Percentiles rank a stretch among this genome's conserved stretches.
phyloP scores from a whole-genome alignment of 2,113 vertebrate genomes.

The Anoplopoma fimbria region DNA sequence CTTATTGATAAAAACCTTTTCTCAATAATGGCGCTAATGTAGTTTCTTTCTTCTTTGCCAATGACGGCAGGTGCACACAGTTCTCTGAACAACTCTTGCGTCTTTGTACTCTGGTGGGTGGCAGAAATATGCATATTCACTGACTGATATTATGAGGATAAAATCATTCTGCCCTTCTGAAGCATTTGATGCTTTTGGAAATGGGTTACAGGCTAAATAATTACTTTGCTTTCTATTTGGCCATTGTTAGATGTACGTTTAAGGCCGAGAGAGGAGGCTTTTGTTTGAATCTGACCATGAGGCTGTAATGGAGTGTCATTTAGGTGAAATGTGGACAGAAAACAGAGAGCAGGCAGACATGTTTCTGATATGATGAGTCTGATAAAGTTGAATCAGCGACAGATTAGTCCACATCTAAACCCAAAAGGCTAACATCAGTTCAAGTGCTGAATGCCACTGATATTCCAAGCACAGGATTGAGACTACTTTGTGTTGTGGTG shows the following conservation, averaged over 20 bases:
- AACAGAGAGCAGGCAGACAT: background rate
- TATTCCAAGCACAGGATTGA: background rate
- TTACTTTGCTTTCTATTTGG: background rate
- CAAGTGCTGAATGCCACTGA: background rate
- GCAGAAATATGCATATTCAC: conserved; percentile 30
- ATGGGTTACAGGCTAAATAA: background rate
- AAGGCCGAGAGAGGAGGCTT: background rate
- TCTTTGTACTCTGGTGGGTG: conserved; percentile 1
- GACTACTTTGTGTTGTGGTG: background rate
- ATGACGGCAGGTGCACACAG: conserved; percentile 34
- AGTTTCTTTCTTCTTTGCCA: conserved; percentile 55
- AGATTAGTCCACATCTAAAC: background rate
- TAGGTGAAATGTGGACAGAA: conserved; percentile 14
- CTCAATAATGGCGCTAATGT: conserved; percentile 53
- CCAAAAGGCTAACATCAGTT: conserved; percentile 18
- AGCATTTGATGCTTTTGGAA: conserved; percentile 5
- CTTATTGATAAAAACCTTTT: conserved; percentile 64
- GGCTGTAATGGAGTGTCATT: conserved; percentile 36
- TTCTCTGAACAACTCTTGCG: conserved; percentile 10
- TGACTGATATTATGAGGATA: conserved; percentile 6
- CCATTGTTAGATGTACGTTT: background rate
- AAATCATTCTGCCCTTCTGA: conserved; percentile 17
- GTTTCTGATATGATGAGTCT: conserved; percentile 30
- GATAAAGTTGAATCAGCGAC: conserved; percentile 36
- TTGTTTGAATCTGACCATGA: background rate